phyloP scores from a whole-genome alignment of 2,113 vertebrate species.

The Tragulus kanchil region DNA sequence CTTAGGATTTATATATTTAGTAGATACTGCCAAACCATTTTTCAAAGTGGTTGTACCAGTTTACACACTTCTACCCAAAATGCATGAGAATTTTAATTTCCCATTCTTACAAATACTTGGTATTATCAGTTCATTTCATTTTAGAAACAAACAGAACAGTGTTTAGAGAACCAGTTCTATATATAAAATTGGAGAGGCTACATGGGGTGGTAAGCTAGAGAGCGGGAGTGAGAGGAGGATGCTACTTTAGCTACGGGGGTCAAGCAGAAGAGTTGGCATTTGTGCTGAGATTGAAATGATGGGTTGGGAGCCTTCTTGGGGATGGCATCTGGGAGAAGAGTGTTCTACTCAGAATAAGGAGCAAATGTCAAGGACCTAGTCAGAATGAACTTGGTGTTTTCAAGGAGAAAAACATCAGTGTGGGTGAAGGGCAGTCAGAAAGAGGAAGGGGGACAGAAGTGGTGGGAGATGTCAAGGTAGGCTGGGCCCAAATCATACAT shows the following conservation, averaged over 20 bases:
- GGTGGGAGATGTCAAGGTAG: not conserved
- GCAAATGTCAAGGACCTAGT: not conserved
- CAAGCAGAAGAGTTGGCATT: not conserved
- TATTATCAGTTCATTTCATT: no score
- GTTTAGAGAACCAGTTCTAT: not conserved
- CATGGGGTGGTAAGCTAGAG: not conserved
- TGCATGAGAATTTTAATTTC: no score
- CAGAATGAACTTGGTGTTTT: not conserved
- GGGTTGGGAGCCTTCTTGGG: not conserved
- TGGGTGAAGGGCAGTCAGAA: not conserved
- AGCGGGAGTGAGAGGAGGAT: not conserved
- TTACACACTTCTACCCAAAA: not conserved
- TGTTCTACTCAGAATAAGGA: not conserved
- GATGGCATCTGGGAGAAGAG: not conserved
- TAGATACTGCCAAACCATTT: not conserved
- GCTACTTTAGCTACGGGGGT: not conserved
- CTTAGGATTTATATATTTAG: constrained; percentile 3
- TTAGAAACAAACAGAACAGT: not conserved
- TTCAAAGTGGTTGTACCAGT: constrained; percentile 50
- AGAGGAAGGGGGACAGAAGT: not conserved
- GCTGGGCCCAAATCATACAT: not conserved
- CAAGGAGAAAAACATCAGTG: not conserved
- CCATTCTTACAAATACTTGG: no score
- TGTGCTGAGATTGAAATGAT: not conserved
- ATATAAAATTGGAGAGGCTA: not conserved